A percentile compares a stretch with the other conserved stretches of the same genome.
These are phyloP conservation scores for Hestina assimilis DNA, from an alignment of 1,140 invertebrate genomes.

Conservation along the genomic window DNA sequence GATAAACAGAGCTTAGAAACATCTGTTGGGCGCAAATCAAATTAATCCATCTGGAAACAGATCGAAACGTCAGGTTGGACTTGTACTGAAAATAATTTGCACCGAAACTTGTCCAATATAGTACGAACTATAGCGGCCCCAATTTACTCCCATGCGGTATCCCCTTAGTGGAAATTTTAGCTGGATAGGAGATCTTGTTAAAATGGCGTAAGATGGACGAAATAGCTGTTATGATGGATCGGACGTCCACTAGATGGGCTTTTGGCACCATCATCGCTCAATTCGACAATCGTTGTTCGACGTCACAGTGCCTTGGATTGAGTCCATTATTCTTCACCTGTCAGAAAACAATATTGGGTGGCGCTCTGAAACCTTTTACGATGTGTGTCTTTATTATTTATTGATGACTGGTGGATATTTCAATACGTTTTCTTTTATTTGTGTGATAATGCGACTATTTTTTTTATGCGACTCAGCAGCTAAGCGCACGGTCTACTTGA, in stretches of 20 bases:
- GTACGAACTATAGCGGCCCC: conserved; percentile 28
- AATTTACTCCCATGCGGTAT: conserved; percentile 13
- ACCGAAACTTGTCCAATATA: conserved; percentile 43
- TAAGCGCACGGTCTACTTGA: too few species aligned
- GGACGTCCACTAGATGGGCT: conserved; percentile 63
- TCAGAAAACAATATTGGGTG: conserved; percentile 37
- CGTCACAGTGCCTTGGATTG: conserved; percentile 54
- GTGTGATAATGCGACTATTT: too few species aligned
- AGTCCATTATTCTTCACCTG: conserved; percentile 58
- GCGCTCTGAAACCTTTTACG: conserved; percentile 22
- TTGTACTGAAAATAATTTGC: conserved; percentile 73
- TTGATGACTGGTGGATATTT: conserved; percentile 18
- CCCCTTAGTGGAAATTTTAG: conserved; percentile 5
- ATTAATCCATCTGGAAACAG: conserved; percentile 75
- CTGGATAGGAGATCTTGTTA: conserved; percentile 30
- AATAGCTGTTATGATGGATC: conserved; percentile 70
- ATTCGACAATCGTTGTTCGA: conserved; percentile 70
- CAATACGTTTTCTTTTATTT: neutral
- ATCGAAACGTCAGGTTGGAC: conserved; percentile 73
- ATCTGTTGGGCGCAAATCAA: conserved; percentile 71
- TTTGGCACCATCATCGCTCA: conserved; percentile 70
- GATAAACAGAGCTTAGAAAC: conserved; percentile 57
- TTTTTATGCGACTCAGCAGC: too few species aligned
- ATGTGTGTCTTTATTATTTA: conserved; percentile 26
- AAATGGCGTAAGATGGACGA: conserved; percentile 42